Percentiles rank a stretch among this genome's conserved stretches.
These are phyloP conservation scores for Eulemur rubriventer DNA, from an alignment of 2,797 vertebrate genomes.

Conservation along the genomic window DNA sequence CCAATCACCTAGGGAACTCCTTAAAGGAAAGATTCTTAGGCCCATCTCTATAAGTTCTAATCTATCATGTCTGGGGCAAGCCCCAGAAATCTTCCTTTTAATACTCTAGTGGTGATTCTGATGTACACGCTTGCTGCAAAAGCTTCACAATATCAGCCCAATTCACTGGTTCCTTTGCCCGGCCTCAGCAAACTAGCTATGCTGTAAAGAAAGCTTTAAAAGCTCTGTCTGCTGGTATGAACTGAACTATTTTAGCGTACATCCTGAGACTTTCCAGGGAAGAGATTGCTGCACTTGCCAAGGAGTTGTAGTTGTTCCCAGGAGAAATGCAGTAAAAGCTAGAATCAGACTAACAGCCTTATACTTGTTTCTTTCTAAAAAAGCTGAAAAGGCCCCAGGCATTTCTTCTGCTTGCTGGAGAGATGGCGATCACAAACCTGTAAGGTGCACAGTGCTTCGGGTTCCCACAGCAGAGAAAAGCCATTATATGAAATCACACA, in stretches of 20 bases:
- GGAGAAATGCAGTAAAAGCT: constrained; percentile 78
- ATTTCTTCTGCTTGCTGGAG: constrained; percentile 76
- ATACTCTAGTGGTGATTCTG: background rate
- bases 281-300: constrained; percentile 60
- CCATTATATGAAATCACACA: constrained; percentile 80
- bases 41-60: background rate
- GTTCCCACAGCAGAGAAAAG: constrained; percentile 78
- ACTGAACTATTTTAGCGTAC: constrained; percentile 59
- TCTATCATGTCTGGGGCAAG: background rate
- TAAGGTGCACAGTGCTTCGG: constrained; percentile 65
- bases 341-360: constrained; percentile 80
- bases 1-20: background rate
- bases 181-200: background rate
- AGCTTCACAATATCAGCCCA: background rate
- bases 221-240: background rate
- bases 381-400: constrained; percentile 81
- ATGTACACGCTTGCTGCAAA: background rate
- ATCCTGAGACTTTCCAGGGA: constrained; percentile 65
- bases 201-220: constrained; percentile 37
- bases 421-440: constrained; percentile 76
- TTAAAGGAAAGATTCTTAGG: background rate
- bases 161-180: background rate
- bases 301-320: constrained; percentile 71
- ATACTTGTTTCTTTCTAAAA: constrained; percentile 81
- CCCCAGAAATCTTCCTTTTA: background rate